Evolutionary conservation across 2,888 invertebrate species (phyloP), one percentile per base, ranked within the genome.

Genomic region (Coelinius sp.): DNA sequence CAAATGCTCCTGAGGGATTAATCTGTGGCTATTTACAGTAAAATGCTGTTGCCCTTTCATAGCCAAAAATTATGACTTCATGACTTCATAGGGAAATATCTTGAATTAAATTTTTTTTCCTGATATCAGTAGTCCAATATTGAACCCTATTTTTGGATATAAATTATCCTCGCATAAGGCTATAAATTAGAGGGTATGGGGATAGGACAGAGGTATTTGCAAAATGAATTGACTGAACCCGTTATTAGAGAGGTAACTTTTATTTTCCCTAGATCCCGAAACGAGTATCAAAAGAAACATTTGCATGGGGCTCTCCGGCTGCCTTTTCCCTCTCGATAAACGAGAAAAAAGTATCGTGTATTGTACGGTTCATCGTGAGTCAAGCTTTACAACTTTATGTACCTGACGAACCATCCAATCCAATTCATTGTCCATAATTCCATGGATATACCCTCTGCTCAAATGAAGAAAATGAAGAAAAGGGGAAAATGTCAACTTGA

Each of bases 381-480:
- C 31, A 82, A 77, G 76, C 82, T 85, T 85, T 85, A 85, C 83
- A 84, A 84, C 82, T 84, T 85, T 84, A 85, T 84, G 80, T 84
- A 84, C 81, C 78, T 78, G 76, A 56, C 56, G 56, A 56, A 31
- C 56, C 56, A 25, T 56, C 17, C 56, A 49, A 49, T 49, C 46
- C 20, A 49, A 49, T 49, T 49, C 17, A 1, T 10, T 49, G 46
- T 49, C 46, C 46, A 17, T 14, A 20, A 14, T 4, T 20, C 8
- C 20, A 7, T 6, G 17, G 20, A n/a, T n/a, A n/a, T n/a, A n/a
- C n/a, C 41, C n/a, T 41, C n/a, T 12, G 41, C 4, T 10, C n/a
- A 12, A n/a, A 41, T 49, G 20, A 49, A 41, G n/a, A 12, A n/a
- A 4, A 1, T n/a, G 41, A 41, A n/a, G 10, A 41, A 41, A 5